Evolutionary conservation across 2,888 invertebrate species (phyloP), one percentile per base, ranked within the genome.

Genomic region (Gasteruption jaculator): DNA sequence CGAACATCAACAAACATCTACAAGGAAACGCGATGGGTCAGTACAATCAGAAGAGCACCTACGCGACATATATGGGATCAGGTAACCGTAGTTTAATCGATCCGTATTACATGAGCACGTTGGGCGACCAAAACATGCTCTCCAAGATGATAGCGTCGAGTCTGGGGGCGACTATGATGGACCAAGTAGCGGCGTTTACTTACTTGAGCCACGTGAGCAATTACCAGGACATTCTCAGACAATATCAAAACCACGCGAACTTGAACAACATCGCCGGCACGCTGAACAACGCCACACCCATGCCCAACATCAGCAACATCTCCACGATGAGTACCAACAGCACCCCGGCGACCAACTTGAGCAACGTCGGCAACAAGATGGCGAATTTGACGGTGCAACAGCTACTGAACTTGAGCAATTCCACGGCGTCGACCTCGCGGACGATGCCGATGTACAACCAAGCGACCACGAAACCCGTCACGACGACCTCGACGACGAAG

Each of bases 1-100:
- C 76, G 0, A 71, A 75, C 20, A 53, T 60, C 3, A 65, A 65
- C 43, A 69, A 69, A 35, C 63, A 66, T 34, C 48, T 62, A 8
- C 60, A 57, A 30, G 49, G 48, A 18, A 54, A 53, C 15, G 32
- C 62, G 32, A 52, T 57, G 45, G 58, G 54, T 46, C 65, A 61
- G 14, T 61, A 58, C 18, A 56, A 53, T 39, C 34, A 58, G 20
- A 65, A 64, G 43, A 27, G 38, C 32, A 53, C 49, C 38, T 66
- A 58, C 25, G 33, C 52, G 8, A 61, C 50, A 52, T 66, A 61
- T 41, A 54, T 66, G 43, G 48, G 55, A 10, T 38, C 58, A 20
- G 54, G 53, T 8, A 63, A 57, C 49, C 55, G 53, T 33, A 44
- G 60, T 3, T 49, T 68, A 18, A 56, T 62, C 50, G 63, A 62